A percentile compares a stretch with the other conserved stretches of the same genome.
Evolutionary conservation across 2,113 vertebrate species (phyloP).

Genomic region (Limanda limanda): DNA sequence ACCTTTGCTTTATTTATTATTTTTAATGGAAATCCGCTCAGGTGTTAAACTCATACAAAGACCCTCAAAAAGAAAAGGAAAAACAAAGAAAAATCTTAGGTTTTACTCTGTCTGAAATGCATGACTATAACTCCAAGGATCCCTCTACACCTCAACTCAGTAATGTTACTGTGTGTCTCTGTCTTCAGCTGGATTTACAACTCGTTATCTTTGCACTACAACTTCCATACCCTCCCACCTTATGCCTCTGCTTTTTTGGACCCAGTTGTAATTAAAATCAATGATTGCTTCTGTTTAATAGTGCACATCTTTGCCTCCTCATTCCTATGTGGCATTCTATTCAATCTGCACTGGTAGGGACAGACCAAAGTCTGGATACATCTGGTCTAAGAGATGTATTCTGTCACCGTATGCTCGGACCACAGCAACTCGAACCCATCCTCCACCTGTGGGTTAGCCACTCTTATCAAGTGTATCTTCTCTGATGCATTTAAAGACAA

Average conservation of each 20-base stretch:
- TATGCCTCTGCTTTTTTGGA: constrained; percentile 2
- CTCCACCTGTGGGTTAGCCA: constrained; percentile 23
- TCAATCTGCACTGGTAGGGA: constrained; percentile 39
- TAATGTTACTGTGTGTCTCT: constrained; percentile 6
- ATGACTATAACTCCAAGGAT: constrained; percentile 42
- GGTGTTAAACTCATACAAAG: constrained; percentile 72
- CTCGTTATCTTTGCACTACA: background rate
- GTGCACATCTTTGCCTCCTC: constrained; percentile 9
- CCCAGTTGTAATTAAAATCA: constrained; percentile 25
- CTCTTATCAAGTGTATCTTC: background rate
- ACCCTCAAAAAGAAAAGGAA: constrained; percentile 12
- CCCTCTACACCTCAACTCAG: constrained; percentile 10
- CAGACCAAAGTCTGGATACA: constrained; percentile 18
- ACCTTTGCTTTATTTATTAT: constrained; percentile 23
- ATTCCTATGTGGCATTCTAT: background rate
- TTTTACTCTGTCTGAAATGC: constrained; percentile 36
- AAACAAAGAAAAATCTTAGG: constrained; percentile 9
- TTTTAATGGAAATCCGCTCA: constrained; percentile 82
- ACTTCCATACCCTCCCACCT: background rate
- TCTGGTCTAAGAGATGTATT: constrained; percentile 7
- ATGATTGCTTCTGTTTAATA: constrained; percentile 25
- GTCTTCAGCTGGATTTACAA: constrained; percentile 15
- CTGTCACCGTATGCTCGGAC: background rate
- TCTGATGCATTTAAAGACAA: too few species aligned
- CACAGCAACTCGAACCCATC: background rate